Percentiles rank a stretch among this genome's conserved stretches.
Evolutionary conservation across 1,140 invertebrate genomes (phyloP).

Genomic region (Camponotus pennsylvanicus): DNA sequence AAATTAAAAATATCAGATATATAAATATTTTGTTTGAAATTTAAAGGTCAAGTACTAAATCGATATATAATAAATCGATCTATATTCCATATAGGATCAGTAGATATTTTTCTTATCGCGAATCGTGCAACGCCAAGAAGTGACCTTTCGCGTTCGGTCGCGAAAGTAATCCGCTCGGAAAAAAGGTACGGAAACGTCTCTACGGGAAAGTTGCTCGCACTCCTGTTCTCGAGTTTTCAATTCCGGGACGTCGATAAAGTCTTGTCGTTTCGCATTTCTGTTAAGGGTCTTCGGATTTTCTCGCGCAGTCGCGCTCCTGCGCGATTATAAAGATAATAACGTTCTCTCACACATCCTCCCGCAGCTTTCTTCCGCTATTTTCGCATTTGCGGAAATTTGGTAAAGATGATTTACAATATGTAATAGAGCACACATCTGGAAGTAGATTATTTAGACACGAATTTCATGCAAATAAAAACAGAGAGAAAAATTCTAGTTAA

Average conservation of each 20-base stretch:
- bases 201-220: conserved; percentile 9
- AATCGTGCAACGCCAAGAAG: conserved; percentile 24
- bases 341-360: not conserved
- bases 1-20: not conserved
- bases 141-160: conserved; percentile 18
- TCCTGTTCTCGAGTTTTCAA: conserved; percentile 39
- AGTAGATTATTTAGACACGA: not conserved
- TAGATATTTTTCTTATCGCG: not conserved
- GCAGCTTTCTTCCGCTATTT: not conserved
- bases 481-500: conserved; percentile 3
- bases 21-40: not conserved
- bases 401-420: conserved; percentile 25
- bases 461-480: not conserved
- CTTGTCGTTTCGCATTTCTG: conserved; percentile 35
- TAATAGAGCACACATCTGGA: not conserved
- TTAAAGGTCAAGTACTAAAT: not conserved
- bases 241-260: conserved; percentile 44
- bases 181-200: conserved; percentile 11
- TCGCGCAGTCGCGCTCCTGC: conserved; percentile 12
- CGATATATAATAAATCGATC: not conserved
- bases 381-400: not conserved
- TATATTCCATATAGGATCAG: not conserved
- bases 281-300: conserved; percentile 45
- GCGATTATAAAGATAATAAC: conserved; percentile 44
- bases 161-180: conserved; percentile 43